Conservation (phyloP, 2,888 invertebrate species). For the Conchocele bisecta region DNA sequence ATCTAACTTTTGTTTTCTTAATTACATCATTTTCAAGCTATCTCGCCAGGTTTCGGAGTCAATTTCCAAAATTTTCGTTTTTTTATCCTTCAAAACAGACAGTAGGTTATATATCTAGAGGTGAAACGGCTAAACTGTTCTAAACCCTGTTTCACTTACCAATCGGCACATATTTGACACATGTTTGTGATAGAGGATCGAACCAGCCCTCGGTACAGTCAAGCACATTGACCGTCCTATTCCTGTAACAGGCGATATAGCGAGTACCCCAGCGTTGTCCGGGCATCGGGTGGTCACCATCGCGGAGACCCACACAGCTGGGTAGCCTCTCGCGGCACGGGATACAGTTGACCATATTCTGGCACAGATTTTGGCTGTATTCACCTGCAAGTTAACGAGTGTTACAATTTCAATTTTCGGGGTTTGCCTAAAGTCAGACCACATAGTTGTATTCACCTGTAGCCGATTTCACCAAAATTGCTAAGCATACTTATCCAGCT, state of each 20-base stretch:
- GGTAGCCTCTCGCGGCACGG: conserved; percentile 60
- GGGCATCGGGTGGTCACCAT: conserved; percentile 49
- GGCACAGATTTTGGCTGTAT: conserved; percentile 61
- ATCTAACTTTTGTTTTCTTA: too few species aligned
- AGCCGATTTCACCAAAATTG: too few species aligned
- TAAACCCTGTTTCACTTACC: neutral
- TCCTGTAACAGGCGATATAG: conserved; percentile 40
- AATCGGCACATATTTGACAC: conserved; percentile 32
- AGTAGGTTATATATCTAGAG: too few species aligned
- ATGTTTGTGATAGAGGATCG: conserved; percentile 56
- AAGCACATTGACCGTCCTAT: conserved; percentile 47
- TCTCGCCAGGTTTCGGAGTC: too few species aligned
- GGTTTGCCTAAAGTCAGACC: too few species aligned
- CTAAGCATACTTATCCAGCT: too few species aligned
- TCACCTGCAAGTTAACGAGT: conserved; percentile 64
- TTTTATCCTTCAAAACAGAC: too few species aligned
- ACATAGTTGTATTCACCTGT: too few species aligned
- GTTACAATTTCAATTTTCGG: too few species aligned
- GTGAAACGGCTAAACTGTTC: too few species aligned
- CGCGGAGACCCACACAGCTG: conserved; percentile 53
- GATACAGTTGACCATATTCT: conserved; percentile 40
- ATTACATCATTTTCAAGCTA: too few species aligned
- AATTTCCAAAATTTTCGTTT: too few species aligned
- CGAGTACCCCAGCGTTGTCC: conserved; percentile 34
- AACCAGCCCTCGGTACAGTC: conserved; percentile 61